Evolutionary conservation across 2,113 vertebrate genomes (phyloP).

Genomic region (Onychostruthus taczanowskii): DNA sequence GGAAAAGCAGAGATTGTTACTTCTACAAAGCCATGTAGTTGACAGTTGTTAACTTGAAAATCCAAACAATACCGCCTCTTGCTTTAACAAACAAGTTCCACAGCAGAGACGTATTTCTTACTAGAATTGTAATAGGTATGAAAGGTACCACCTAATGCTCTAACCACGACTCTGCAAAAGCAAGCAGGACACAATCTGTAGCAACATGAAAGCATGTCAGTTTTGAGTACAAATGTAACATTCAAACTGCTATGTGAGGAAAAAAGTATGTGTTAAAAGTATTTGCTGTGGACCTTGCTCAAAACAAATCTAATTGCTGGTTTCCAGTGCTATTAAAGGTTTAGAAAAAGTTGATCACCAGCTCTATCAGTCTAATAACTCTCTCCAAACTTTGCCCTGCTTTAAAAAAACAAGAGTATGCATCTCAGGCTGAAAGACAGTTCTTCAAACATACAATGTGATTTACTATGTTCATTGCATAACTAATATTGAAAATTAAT

Average conservation of each 20-base stretch:
- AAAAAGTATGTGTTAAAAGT: not conserved
- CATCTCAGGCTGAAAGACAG: not conserved
- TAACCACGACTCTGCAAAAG: not conserved
- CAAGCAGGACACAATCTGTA: not conserved
- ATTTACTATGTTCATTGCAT: not conserved
- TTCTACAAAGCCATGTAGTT: not conserved
- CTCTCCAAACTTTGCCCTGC: not conserved
- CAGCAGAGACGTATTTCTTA: not conserved
- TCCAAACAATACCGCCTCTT: not conserved
- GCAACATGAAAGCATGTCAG: not conserved
- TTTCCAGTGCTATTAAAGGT: not conserved
- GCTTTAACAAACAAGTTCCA: not conserved
- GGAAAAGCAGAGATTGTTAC: not conserved
- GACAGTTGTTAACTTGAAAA: not conserved
- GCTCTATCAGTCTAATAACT: not conserved
- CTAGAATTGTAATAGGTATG: not conserved
- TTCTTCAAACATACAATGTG: not conserved
- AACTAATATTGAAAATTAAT: conserved; percentile 9
- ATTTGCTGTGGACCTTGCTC: not conserved
- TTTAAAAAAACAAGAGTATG: not conserved
- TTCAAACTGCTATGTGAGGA: not conserved
- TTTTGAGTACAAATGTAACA: not conserved
- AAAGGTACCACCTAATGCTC: not conserved
- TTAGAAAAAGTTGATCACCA: not conserved
- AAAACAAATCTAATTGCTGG: not conserved